Percentiles rank a stretch among this genome's conserved stretches.
These are phyloP conservation scores for Ondatra zibethicus DNA, from an alignment of 2,113 vertebrate species.

Conservation along the genomic window DNA sequence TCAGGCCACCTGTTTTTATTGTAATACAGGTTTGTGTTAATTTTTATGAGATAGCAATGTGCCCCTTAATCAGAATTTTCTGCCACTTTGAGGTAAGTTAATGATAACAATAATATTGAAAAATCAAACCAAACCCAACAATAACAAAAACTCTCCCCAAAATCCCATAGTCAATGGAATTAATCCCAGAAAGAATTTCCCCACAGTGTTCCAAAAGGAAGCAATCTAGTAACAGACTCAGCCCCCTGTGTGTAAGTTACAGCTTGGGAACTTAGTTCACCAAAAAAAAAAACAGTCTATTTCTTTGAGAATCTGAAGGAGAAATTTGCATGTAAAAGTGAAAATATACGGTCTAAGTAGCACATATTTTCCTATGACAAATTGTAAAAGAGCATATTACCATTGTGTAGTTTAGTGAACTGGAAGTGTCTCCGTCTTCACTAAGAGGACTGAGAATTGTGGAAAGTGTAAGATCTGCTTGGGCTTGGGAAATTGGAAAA, in stretches of 20 bases:
- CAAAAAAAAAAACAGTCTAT: conserved; percentile 45
- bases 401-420: background rate
- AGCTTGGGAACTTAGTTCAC: background rate
- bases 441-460: conserved; percentile 37
- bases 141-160: background rate
- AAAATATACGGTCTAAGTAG: background rate
- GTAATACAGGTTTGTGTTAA: conserved; percentile 63
- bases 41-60: conserved; percentile 44
- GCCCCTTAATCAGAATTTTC: conserved; percentile 70
- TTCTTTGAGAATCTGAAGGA: conserved; percentile 9
- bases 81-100: conserved; percentile 69
- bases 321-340: conserved; percentile 20
- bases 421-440: conserved; percentile 33
- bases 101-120: conserved; percentile 40
- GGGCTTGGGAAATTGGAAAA: conserved; percentile 24
- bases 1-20: conserved; percentile 82
- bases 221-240: background rate
- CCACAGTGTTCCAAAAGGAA: background rate
- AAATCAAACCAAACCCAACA: background rate
- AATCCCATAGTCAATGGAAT: background rate
- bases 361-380: conserved; percentile 54
- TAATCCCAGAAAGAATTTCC: conserved; percentile 49
- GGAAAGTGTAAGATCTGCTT: background rate
- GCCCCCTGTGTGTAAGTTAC: conserved; percentile 36
- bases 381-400: background rate